A percentile compares a stretch with the other conserved stretches of the same genome.
phyloP scores from a whole-genome alignment of 2,888 invertebrate genomes.

The Anagyrus pseudococci region DNA sequence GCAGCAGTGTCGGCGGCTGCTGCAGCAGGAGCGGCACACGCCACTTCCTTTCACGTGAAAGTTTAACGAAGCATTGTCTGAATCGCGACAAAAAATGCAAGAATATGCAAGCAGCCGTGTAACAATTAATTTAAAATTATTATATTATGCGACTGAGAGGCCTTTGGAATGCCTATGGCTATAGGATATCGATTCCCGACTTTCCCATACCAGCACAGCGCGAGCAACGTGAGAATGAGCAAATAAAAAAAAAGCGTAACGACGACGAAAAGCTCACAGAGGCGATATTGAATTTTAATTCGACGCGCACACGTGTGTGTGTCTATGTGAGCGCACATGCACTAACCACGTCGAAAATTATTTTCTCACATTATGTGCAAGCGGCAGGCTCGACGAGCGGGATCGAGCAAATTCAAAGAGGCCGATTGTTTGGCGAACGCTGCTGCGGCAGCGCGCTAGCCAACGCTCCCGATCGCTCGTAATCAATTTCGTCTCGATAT shows the following conservation, averaged over 20 bases:
- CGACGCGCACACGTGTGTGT: slow-evolving; percentile 1
- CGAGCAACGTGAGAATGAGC: background rate
- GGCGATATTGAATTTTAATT: slow-evolving; percentile 26
- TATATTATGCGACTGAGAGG: slow-evolving; percentile 4
- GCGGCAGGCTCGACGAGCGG: too few species aligned
- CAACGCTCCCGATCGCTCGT: slow-evolving; percentile 12
- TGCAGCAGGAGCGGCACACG: too few species aligned
- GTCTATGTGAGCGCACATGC: too few species aligned
- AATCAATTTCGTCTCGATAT: slow-evolving; percentile 34
- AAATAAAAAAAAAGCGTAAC: background rate
- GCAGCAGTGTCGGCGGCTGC: too few species aligned
- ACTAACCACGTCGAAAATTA: slow-evolving; percentile 20
- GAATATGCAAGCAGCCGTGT: background rate
- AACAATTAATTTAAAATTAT: slow-evolving; percentile 26
- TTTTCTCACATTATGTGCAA: slow-evolving; percentile 32
- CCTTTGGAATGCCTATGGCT: background rate
- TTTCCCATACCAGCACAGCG: slow-evolving; percentile 33
- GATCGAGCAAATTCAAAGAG: slow-evolving; percentile 20
- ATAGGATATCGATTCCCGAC: background rate
- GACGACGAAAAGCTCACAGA: background rate
- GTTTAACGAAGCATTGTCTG: slow-evolving; percentile 1
- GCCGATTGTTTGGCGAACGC: slow-evolving; percentile 28
- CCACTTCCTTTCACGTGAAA: background rate
- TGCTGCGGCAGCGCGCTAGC: slow-evolving; percentile 13
- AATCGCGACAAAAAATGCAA: background rate